These are phyloP conservation scores for Characodon lateralis DNA, from an alignment of 2,797 vertebrate genomes.

Conservation along the genomic window DNA sequence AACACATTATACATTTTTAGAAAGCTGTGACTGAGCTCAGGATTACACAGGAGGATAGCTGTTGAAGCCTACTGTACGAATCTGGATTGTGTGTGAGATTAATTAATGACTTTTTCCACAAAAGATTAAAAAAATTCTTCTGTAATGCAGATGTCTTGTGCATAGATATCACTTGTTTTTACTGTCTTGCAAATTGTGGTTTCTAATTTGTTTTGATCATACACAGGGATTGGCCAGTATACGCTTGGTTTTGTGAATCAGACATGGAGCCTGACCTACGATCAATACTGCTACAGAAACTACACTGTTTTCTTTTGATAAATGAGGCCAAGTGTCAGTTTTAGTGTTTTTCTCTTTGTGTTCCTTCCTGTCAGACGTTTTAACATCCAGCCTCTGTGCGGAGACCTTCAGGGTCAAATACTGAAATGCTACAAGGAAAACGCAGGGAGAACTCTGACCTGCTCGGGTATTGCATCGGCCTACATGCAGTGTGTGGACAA, in stretches of 20 bases:
- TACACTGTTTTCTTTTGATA: no score
- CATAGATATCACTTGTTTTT: background rate
- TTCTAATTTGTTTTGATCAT: no score
- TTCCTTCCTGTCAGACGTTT: slow-evolving; percentile 77
- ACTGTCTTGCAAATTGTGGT: no score
- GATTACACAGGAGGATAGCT: background rate
- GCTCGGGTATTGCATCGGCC: slow-evolving; percentile 88
- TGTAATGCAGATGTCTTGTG: background rate
- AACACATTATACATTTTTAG: background rate
- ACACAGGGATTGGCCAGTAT: no score
- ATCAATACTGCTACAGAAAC: no score
- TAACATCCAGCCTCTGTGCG: slow-evolving; percentile 85
- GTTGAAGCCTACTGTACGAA: background rate
- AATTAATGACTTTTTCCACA: background rate
- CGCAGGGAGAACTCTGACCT: slow-evolving; percentile 86
- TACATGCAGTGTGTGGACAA: slow-evolving; percentile 92
- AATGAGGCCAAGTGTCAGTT: no score
- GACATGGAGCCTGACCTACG: no score
- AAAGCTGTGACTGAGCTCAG: background rate
- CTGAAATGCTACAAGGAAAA: slow-evolving; percentile 90
- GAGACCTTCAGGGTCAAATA: slow-evolving; percentile 89
- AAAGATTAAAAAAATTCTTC: background rate
- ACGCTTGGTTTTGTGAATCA: no score
- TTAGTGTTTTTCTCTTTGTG: background rate
- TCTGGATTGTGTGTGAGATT: background rate